Evolutionary conservation across 1,140 invertebrate species (phyloP).

Genomic region (Sinella curviseta): DNA sequence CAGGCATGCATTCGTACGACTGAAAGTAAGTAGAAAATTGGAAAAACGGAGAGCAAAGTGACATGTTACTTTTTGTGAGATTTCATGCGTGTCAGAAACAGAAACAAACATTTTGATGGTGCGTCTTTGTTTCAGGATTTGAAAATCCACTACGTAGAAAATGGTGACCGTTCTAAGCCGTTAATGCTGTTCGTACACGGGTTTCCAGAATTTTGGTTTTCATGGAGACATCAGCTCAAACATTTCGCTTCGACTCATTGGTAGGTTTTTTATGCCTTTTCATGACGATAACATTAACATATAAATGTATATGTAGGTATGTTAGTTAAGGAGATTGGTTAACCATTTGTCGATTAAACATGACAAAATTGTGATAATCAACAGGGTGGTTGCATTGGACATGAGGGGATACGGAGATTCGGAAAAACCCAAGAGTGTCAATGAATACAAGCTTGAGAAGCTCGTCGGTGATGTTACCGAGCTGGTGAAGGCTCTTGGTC

Average conservation of each 20-base stretch:
- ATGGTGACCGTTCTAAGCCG: conserved; percentile 62
- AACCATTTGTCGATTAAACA: neutral
- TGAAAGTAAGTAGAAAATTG: conserved; percentile 48
- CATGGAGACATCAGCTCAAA: conserved; percentile 65
- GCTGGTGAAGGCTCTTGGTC: conserved; percentile 62
- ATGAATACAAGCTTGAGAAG: conserved; percentile 60
- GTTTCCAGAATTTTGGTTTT: conserved; percentile 72
- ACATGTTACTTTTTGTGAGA: neutral
- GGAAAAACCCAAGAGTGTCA: conserved; percentile 63
- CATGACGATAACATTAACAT: neutral
- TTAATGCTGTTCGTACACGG: conserved; percentile 68
- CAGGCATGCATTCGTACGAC: conserved; percentile 50
- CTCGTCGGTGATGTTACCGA: conserved; percentile 65
- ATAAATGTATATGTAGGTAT: neutral
- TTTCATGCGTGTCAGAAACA: neutral
- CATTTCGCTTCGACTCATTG: conserved; percentile 65
- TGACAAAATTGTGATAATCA: neutral
- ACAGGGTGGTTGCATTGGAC: conserved; percentile 68
- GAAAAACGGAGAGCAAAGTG: neutral
- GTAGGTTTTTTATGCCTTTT: conserved; percentile 57
- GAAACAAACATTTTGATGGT: neutral
- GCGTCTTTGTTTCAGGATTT: conserved; percentile 58
- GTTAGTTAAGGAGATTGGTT: neutral
- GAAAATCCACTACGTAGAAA: conserved; percentile 68
- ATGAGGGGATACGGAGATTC: conserved; percentile 70